Conservation (phyloP, 2,797 vertebrate genomes). For the Emys orbicularis region DNA sequence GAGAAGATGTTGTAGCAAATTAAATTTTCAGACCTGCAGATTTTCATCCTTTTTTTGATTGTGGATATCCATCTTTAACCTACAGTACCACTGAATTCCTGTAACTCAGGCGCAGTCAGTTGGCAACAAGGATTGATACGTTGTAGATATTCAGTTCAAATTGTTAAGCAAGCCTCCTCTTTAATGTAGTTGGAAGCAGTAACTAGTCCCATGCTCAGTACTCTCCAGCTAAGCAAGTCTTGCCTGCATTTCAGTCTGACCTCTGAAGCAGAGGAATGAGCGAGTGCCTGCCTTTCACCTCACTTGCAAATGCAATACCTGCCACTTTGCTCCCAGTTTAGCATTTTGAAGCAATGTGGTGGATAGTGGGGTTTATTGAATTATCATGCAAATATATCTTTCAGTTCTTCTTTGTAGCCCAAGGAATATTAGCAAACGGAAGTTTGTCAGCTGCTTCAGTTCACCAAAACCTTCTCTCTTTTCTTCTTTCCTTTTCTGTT, state of each 20-base stretch:
- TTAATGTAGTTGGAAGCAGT: neutral
- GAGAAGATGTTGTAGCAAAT: neutral
- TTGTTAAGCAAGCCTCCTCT: neutral
- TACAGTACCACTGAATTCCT: constrained; percentile 4
- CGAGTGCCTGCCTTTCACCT: neutral
- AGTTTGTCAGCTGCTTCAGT: constrained; percentile 44
- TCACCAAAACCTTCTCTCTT: constrained; percentile 20
- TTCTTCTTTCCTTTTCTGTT: constrained; percentile 27
- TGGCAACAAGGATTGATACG: neutral
- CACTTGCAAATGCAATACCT: neutral
- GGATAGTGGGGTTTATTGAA: neutral
- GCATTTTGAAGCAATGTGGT: neutral
- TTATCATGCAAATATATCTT: neutral
- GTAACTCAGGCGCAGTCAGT: constrained; percentile 44
- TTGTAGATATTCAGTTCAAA: neutral
- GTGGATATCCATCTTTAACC: constrained; percentile 2
- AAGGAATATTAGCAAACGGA: constrained; percentile 14
- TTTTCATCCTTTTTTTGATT: neutral
- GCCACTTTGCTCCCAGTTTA: neutral
- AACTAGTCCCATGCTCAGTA: neutral
- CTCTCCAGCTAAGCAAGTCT: neutral
- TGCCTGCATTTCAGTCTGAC: neutral
- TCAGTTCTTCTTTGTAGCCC: constrained; percentile 20
- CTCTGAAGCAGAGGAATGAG: neutral
- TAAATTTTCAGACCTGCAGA: constrained; percentile 5